Evolutionary conservation across 2,113 vertebrate species (phyloP).

Genomic region (Lophius piscatorius): DNA sequence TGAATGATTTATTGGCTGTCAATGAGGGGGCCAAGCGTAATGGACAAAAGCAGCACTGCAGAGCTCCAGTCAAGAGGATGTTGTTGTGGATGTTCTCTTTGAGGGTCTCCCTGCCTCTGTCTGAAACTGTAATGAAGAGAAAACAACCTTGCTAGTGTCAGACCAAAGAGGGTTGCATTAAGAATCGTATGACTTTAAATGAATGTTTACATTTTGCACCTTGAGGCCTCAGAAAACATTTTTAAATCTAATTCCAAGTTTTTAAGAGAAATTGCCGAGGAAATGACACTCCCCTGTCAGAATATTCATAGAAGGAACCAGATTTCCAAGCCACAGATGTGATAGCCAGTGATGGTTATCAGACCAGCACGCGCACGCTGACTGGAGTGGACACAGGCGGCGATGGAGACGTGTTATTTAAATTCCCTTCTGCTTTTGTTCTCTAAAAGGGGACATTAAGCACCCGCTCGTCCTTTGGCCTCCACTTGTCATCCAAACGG

Average conservation of each 20-base stretch:
- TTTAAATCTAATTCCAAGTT: conserved; percentile 24
- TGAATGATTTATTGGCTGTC: conserved; percentile 84
- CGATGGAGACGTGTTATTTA: conserved; percentile 87
- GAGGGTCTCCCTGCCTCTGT: conserved; percentile 70
- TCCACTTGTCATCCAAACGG: conserved; percentile 83
- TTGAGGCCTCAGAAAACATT: conserved; percentile 23
- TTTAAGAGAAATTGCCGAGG: conserved; percentile 1
- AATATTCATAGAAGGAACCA: no score
- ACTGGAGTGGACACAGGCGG: conserved; percentile 87
- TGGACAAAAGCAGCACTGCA: conserved; percentile 79
- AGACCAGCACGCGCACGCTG: conserved; percentile 66
- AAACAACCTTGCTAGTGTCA: conserved; percentile 64
- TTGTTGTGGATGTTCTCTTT: conserved; percentile 79
- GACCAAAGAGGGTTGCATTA: conserved; percentile 50
- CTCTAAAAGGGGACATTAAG: conserved; percentile 90
- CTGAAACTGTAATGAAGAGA: conserved; percentile 73
- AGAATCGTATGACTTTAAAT: conserved; percentile 32
- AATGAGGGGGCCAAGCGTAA: conserved; percentile 80
- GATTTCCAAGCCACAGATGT: conserved; percentile 93
- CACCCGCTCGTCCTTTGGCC: conserved; percentile 90
- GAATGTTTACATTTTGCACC: conserved; percentile 37
- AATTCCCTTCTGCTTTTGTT: conserved; percentile 93
- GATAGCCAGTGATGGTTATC: conserved; percentile 78
- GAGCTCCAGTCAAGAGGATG: conserved; percentile 78
- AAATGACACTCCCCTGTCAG: conserved; percentile 1